These are phyloP conservation scores for Mormyrus iriodes DNA, from an alignment of 2,113 vertebrate genomes.

Conservation along the genomic window DNA sequence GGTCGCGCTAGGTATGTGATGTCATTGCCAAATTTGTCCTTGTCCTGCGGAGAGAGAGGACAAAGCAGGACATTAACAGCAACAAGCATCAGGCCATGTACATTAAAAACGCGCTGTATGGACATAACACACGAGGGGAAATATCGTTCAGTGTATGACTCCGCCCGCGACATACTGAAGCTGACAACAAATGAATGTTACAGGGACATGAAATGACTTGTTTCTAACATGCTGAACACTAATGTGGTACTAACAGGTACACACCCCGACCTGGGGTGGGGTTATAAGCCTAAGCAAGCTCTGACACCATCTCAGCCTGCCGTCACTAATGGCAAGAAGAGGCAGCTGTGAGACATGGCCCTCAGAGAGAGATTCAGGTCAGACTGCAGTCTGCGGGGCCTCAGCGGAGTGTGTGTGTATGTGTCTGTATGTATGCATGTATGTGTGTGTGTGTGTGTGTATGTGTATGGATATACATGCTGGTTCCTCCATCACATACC, in stretches of 20 bases:
- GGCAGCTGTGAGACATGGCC: background rate
- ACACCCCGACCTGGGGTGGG: background rate
- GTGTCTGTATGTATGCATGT: background rate
- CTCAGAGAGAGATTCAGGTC: background rate
- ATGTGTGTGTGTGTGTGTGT: no score
- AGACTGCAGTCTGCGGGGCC: background rate
- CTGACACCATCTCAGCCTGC: background rate
- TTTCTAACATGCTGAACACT: background rate
- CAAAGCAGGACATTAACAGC: background rate
- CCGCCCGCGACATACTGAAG: background rate
- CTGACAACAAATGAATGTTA: background rate
- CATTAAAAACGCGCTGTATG: background rate
- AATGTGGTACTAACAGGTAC: background rate
- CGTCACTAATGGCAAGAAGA: background rate
- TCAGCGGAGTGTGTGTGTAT: background rate
- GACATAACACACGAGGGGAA: background rate
- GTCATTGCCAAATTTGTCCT: conserved; percentile 97
- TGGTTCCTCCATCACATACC: background rate
- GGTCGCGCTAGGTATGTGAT: conserved; percentile 93
- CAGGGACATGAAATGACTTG: background rate
- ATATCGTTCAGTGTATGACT: background rate
- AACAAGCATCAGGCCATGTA: background rate
- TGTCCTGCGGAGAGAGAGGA: conserved; percentile 65
- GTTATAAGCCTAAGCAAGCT: background rate
- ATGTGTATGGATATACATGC: no score